These are phyloP conservation scores for Ptychodera flava DNA, from an alignment of 35 echinoderm and acorn worm genomes.

Conservation along the genomic window DNA sequence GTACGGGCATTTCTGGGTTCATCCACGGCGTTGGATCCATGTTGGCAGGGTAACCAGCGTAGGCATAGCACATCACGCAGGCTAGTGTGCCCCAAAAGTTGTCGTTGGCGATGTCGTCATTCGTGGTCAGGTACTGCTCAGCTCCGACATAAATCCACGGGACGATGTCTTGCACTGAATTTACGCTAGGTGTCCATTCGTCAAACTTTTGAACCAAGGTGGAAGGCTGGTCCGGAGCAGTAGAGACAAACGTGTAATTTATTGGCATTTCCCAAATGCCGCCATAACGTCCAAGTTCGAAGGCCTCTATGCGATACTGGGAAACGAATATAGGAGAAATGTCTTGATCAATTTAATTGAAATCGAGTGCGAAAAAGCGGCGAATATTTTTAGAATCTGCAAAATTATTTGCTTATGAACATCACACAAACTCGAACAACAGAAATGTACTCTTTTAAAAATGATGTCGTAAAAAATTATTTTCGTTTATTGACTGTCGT, in stretches of 20 bases:
- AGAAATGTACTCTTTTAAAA: too few relatives aligned
- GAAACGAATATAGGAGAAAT: slow-evolving; percentile 9
- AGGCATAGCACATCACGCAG: neutral
- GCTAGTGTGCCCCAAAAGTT: neutral
- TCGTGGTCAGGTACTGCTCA: slow-evolving; percentile 19
- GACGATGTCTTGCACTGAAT: slow-evolving; percentile 51
- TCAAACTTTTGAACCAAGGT: slow-evolving; percentile 52
- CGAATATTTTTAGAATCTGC: too few relatives aligned
- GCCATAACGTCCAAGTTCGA: slow-evolving; percentile 42
- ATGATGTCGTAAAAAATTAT: too few relatives aligned
- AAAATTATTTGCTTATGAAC: too few relatives aligned
- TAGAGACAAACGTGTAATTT: slow-evolving; percentile 35
- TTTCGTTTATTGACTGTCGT: too few relatives aligned
- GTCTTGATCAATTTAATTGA: too few relatives aligned
- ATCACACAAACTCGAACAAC: too few relatives aligned
- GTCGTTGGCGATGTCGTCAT: neutral
- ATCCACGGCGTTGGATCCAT: neutral
- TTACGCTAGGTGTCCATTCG: slow-evolving; percentile 33
- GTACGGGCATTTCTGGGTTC: slow-evolving; percentile 3
- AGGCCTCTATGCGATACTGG: slow-evolving; percentile 73
- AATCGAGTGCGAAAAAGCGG: too few relatives aligned
- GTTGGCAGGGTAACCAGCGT: neutral
- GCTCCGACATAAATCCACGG: slow-evolving; percentile 59
- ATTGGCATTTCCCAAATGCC: slow-evolving; percentile 62
- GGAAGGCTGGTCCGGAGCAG: slow-evolving; percentile 17